phyloP scores from a whole-genome alignment of 2,888 invertebrate genomes.

The Cheiracanthium punctorium region DNA sequence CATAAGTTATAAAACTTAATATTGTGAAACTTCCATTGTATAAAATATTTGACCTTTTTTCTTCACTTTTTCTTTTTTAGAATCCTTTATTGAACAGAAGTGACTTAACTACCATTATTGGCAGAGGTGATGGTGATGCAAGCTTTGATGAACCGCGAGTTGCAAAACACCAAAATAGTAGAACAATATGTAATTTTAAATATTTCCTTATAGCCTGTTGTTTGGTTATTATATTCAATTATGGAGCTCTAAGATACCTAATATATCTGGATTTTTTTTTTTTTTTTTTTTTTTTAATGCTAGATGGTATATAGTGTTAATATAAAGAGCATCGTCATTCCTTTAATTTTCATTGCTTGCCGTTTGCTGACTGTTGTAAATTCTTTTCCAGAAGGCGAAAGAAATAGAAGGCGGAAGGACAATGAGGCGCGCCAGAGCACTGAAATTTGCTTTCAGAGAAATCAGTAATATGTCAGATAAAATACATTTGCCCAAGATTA shows the following conservation, averaged over 20 bases:
- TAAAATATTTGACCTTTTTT: no score
- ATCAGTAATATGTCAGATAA: conserved; percentile 98
- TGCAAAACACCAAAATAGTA: conserved; percentile 81
- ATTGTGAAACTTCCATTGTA: no score
- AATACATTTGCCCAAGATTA: conserved; percentile 96
- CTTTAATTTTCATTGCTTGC: no score
- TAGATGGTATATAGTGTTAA: background rate
- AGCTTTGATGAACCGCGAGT: conserved; percentile 90
- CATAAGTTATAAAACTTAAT: no score
- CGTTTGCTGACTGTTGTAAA: no score
- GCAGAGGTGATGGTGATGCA: conserved; percentile 82
- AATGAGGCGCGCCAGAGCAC: conserved; percentile 95
- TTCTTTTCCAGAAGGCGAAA: conserved; percentile 81
- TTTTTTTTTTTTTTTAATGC: no score
- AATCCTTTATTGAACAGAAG: conserved; percentile 96
- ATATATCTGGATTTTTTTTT: no score
- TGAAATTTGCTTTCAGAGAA: conserved; percentile 97
- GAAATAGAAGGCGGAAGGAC: no score
- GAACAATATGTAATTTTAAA: conserved; percentile 78
- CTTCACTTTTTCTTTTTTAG: conserved; percentile 73
- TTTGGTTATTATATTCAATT: background rate
- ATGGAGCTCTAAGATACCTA: no score
- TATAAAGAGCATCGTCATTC: background rate
- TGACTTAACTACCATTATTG: conserved; percentile 97
- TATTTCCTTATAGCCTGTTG: background rate